These are phyloP conservation scores for Setophaga coronata DNA, from an alignment of 2,113 vertebrate genomes.

Conservation along the genomic window DNA sequence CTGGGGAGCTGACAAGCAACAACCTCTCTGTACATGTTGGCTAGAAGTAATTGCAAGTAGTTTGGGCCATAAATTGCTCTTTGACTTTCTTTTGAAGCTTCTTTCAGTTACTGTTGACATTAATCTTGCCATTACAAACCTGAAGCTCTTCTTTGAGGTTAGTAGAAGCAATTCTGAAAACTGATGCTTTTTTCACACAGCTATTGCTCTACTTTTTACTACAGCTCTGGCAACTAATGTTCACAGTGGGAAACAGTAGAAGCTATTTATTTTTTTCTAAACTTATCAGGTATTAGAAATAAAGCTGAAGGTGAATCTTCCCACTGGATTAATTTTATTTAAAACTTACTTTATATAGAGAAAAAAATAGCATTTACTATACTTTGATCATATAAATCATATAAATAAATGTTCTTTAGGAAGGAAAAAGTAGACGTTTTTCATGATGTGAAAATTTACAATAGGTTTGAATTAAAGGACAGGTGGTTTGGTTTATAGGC, in stretches of 20 bases:
- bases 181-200: background rate
- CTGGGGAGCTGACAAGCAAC: background rate
- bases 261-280: background rate
- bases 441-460: background rate
- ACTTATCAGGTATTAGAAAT: background rate
- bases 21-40: background rate
- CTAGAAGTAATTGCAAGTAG: background rate
- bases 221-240: background rate
- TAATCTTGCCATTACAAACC: background rate
- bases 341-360: background rate
- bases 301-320: background rate
- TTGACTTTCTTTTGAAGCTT: slow-evolving; percentile 16
- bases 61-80: background rate
- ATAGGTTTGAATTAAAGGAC: background rate
- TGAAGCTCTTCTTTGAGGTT: background rate
- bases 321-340: background rate
- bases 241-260: background rate
- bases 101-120: slow-evolving; percentile 18
- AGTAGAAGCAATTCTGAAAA: slow-evolving; percentile 6
- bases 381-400: background rate
- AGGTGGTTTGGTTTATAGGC: background rate
- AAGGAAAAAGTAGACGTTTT: background rate
- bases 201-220: background rate
- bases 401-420: background rate
- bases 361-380: background rate